Evolutionary conservation across 2,888 invertebrate species (phyloP).

Genomic region (Apoda limacodes): DNA sequence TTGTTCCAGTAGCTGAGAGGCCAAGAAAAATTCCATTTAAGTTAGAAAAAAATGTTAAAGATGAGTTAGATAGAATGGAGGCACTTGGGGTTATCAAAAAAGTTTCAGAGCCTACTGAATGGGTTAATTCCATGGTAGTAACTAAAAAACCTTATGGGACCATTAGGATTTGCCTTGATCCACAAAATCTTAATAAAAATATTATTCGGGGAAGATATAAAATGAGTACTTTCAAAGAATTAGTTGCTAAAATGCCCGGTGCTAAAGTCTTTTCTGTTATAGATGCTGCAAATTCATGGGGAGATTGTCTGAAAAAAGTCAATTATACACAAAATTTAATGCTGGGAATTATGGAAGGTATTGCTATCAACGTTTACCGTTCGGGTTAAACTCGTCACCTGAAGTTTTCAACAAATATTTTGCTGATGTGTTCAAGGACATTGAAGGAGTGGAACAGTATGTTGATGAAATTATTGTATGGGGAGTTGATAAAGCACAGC

Average conservation of each 20-base stretch:
- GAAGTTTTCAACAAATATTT: slow-evolving; percentile 11
- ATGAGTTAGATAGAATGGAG: background rate
- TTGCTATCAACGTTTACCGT: slow-evolving; percentile 9
- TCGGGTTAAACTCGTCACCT: slow-evolving; percentile 9
- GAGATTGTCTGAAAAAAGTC: slow-evolving; percentile 5
- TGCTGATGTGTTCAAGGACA: slow-evolving; percentile 7
- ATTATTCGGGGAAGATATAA: slow-evolving; percentile 5
- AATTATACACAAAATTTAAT: slow-evolving; percentile 10
- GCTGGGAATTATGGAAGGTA: slow-evolving; percentile 10
- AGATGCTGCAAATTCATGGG: slow-evolving; percentile 8
- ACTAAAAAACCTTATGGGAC: background rate
- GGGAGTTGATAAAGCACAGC: slow-evolving; percentile 4
- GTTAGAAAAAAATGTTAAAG: slow-evolving; percentile 7
- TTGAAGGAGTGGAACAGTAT: slow-evolving; percentile 8
- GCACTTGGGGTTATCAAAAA: background rate
- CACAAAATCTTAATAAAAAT: slow-evolving; percentile 1
- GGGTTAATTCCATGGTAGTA: slow-evolving; percentile 4
- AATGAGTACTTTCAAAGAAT: slow-evolving; percentile 5
- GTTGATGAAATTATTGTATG: slow-evolving; percentile 10
- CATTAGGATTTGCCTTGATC: background rate
- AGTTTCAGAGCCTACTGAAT: slow-evolving; percentile 4
- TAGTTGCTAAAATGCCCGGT: slow-evolving; percentile 5
- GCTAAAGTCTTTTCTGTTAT: slow-evolving; percentile 5
- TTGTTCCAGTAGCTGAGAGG: background rate
- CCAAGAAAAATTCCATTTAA: slow-evolving; percentile 18